Base-by-base conservation (phyloP, 2,888 invertebrate genomes). In the Neoaliturus tenellus region DNA sequence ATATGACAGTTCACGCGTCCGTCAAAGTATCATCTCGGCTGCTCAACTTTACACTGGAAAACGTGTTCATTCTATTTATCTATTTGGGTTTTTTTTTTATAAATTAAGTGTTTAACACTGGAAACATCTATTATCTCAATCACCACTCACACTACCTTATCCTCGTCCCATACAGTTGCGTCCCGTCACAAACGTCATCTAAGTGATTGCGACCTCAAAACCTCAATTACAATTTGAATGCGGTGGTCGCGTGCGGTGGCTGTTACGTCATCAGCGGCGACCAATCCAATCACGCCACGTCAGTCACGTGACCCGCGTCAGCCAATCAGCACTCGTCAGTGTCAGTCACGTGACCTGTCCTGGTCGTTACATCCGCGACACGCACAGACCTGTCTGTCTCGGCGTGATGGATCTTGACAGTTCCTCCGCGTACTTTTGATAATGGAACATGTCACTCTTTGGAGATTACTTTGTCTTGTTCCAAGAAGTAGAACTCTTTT, bases 281-380 rank as follows among this genome's bases (percentile, higher is more conserved):
- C 75, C 75, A 75, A 75, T 48, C 75, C 75, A 75, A 75, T 75
- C 75, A 75, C 17, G 44, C 75, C 75, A 75, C 75, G 75, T 75
- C 75, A 75, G 75, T 75, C 75, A 75, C 75, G 75, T 75, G 75
- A 75, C 75, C 44, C 44, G 48, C 75, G 75, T 48, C 75, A 48
- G 69, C 75, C 75, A 75, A 75, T 75, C 44, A 48, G 62, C 62
- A 17, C 62, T 62, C 75, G 44, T 75, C 75, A 75, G 17, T 28
- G 44, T 23, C 69, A 20, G 39, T 69, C 69, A 35, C 39, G 69
- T 69, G 35, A 35, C 39, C 69, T 17, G 48, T 17, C 48, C 8
- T 10, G 10, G 58, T 58, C 58, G 23, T 58, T 23, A 28, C 58
- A 28, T 58, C 28, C 58, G 5, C n/a, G 39, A 69, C 69, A 69